Percentiles rank a stretch among this genome's conserved stretches.
Evolutionary conservation across 2,888 invertebrate species (phyloP).

Genomic region (Drosophila suboccidentalis): DNA sequence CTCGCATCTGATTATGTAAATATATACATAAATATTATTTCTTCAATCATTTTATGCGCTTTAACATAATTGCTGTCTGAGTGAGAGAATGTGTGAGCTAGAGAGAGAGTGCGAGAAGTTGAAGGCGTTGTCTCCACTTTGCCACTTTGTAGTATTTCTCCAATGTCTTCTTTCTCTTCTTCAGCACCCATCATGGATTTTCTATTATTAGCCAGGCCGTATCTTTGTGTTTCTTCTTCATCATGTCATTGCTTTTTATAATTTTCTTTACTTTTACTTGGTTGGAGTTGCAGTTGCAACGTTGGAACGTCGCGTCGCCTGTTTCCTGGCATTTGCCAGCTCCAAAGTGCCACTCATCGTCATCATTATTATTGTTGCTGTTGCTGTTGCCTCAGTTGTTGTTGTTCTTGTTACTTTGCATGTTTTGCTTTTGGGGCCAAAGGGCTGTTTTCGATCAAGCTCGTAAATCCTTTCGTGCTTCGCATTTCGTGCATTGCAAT

Average conservation of each 20-base stretch:
- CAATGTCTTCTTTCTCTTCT: conserved; percentile 2
- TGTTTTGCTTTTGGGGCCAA: conserved; percentile 53
- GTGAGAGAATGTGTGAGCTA: conserved; percentile 2
- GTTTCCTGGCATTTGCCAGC: conserved; percentile 56
- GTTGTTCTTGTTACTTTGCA: conserved; percentile 46
- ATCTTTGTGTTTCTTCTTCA: conserved; percentile 35
- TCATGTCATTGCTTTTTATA: conserved; percentile 52
- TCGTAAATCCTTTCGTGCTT: conserved; percentile 78
- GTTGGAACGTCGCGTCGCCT: conserved; percentile 42
- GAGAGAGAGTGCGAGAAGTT: conserved; percentile 1
- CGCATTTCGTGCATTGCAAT: conserved; percentile 54
- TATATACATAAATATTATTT: conserved; percentile 56
- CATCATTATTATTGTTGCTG: conserved; percentile 43
- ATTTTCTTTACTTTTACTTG: conserved; percentile 64
- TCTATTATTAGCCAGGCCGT: conserved; percentile 68
- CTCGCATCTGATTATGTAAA: conserved; percentile 49
- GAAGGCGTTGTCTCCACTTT: conserved; percentile 54
- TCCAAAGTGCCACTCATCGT: conserved; percentile 64
- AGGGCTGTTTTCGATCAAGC: conserved; percentile 73
- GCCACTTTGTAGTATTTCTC: conserved; percentile 34
- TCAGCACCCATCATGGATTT: conserved; percentile 35
- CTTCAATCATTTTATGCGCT: conserved; percentile 49
- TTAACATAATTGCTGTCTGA: conserved; percentile 45
- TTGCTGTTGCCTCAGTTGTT: conserved; percentile 19
- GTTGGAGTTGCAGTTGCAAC: conserved; percentile 21